Percentiles rank a stretch among this genome's conserved stretches.
Conservation (phyloP, 2,888 invertebrate genomes). For the Scrobipalpa atriplicella region DNA sequence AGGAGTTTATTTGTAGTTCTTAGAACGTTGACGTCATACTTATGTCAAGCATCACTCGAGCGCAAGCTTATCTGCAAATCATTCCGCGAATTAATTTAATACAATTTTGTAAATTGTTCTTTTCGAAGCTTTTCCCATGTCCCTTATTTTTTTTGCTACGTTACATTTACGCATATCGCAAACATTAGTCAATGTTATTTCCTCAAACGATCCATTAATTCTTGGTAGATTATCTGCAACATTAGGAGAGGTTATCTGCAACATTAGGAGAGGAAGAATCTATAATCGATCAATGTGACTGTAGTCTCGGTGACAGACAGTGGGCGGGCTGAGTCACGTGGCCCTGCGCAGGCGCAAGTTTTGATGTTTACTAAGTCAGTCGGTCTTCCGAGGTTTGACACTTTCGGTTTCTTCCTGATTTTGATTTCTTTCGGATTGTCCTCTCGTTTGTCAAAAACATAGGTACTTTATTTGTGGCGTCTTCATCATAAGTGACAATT, state of each 20-base stretch:
- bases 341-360: neutral
- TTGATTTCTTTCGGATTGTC: neutral
- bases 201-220: conserved; percentile 11
- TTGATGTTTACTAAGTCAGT: neutral
- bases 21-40: conserved; percentile 10
- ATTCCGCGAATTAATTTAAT: conserved; percentile 1
- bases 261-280: neutral
- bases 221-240: conserved; percentile 15
- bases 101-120: neutral
- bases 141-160: conserved; percentile 2
- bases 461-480: too few species aligned
- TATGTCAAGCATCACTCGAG: neutral
- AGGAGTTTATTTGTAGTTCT: conserved; percentile 5
- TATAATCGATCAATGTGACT: conserved; percentile 22
- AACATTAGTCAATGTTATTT: conserved; percentile 16
- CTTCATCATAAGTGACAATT: too few species aligned
- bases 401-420: conserved; percentile 23
- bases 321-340: conserved; percentile 17
- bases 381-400: conserved; percentile 19
- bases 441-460: neutral
- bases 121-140: neutral
- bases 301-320: neutral
- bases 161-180: neutral
- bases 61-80: conserved; percentile 11
- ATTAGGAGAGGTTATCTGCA: too few species aligned